These are phyloP conservation scores for Siniperca knerii DNA, from an alignment of 2,113 vertebrate species.

Conservation along the genomic window DNA sequence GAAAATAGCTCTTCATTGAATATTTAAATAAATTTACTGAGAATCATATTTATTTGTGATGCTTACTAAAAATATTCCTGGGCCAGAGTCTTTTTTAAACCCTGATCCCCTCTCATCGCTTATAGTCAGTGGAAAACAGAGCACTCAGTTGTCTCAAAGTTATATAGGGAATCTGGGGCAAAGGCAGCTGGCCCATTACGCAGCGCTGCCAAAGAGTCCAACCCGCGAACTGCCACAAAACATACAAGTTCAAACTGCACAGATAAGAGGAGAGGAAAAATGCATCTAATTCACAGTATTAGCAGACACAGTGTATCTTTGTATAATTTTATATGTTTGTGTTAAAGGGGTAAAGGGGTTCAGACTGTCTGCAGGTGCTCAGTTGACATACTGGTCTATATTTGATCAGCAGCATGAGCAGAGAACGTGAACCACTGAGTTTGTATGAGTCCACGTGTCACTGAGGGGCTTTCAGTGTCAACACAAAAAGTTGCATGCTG, in stretches of 20 bases:
- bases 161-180: slow-evolving; percentile 70
- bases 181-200: slow-evolving; percentile 37
- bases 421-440: slow-evolving; percentile 6
- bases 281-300: not conserved
- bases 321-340: not conserved
- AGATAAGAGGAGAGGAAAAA: slow-evolving; percentile 15
- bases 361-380: slow-evolving; percentile 5
- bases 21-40: not conserved
- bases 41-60: not conserved
- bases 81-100: not conserved
- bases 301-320: not conserved
- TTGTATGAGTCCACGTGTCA: slow-evolving; percentile 27
- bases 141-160: not conserved
- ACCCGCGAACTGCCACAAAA: not conserved
- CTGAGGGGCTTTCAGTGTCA: not conserved
- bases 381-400: slow-evolving; percentile 35
- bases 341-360: slow-evolving; percentile 6
- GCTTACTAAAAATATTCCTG: not conserved
- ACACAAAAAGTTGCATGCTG: not conserved
- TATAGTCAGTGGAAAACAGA: slow-evolving; percentile 2
- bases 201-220: not conserved
- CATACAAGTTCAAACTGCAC: not conserved
- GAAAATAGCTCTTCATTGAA: too few species aligned
- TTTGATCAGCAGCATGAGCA: slow-evolving; percentile 61
- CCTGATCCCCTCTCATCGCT: not conserved